A percentile compares a stretch with the other conserved stretches of the same genome.
These are phyloP conservation scores for Thunnus maccoyii DNA, from an alignment of 2,113 vertebrate species.

Conservation along the genomic window DNA sequence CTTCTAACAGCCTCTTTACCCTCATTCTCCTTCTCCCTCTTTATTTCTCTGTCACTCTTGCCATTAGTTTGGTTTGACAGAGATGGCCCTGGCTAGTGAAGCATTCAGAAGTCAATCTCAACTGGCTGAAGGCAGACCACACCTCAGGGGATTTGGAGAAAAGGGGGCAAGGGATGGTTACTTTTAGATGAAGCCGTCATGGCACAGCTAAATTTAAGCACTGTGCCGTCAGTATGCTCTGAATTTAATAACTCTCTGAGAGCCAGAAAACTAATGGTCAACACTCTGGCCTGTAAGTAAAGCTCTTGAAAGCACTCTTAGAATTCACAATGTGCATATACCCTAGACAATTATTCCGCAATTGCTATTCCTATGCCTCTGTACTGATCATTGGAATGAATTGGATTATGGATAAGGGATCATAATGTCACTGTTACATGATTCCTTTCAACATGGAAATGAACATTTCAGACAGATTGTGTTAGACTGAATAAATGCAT, in stretches of 20 bases:
- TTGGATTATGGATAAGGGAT: too few relatives aligned
- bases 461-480: too few relatives aligned
- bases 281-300: background rate
- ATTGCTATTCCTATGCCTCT: too few relatives aligned
- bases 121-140: conserved; percentile 21
- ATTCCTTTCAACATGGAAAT: too few relatives aligned
- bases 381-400: too few relatives aligned
- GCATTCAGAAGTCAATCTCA: conserved; percentile 29
- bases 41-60: conserved; percentile 1
- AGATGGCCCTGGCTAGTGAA: conserved; percentile 22
- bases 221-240: background rate
- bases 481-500: too few relatives aligned
- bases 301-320: background rate
- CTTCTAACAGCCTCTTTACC: background rate
- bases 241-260: background rate
- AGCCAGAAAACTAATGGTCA: background rate
- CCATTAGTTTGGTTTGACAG: conserved; percentile 33
- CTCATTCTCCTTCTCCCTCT: background rate
- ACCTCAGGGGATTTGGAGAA: conserved; percentile 12
- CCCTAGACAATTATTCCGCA: too few relatives aligned
- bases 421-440: too few relatives aligned
- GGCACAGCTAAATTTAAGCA: background rate
- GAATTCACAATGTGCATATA: background rate
- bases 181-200: conserved; percentile 21
- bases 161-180: background rate